A percentile compares a stretch with the other conserved stretches of the same genome.
Evolutionary conservation across 2,113 vertebrate species (phyloP).

Genomic region (Phyllostomus hastatus): DNA sequence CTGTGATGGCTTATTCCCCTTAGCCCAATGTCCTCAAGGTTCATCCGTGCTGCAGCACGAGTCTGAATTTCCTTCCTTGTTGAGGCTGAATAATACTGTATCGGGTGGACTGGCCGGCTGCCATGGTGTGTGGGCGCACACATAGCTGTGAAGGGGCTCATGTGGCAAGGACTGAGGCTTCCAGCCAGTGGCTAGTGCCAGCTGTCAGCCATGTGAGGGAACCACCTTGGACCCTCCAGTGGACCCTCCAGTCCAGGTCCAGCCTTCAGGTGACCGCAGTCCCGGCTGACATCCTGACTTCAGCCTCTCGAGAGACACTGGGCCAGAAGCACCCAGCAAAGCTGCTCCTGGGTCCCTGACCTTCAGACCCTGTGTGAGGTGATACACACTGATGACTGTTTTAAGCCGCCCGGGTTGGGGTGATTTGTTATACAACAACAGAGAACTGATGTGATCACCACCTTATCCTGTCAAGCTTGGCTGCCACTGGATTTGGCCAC

Average conservation of each 20-base stretch:
- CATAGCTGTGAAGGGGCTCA: neutral
- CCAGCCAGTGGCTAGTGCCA: neutral
- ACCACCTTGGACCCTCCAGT: neutral
- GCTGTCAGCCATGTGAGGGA: fast-evolving
- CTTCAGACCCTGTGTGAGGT: neutral
- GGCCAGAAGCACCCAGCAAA: neutral
- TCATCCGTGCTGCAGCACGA: neutral
- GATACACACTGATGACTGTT: neutral
- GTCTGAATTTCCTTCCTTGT: neutral
- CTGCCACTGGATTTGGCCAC: neutral
- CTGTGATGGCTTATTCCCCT: neutral
- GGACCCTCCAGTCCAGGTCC: neutral
- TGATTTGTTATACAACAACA: neutral
- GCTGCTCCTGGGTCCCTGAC: neutral
- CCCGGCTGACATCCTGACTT: neutral
- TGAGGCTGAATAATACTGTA: neutral
- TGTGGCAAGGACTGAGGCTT: neutral
- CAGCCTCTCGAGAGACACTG: fast-evolving
- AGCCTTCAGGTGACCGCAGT: neutral
- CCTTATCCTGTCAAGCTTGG: neutral
- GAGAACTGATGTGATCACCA: fast-evolving
- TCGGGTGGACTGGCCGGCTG: neutral
- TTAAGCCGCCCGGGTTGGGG: neutral
- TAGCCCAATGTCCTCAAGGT: neutral
- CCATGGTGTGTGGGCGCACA: neutral